phyloP scores from a whole-genome alignment of 2,888 invertebrate species.

The Drosophila formosana region DNA sequence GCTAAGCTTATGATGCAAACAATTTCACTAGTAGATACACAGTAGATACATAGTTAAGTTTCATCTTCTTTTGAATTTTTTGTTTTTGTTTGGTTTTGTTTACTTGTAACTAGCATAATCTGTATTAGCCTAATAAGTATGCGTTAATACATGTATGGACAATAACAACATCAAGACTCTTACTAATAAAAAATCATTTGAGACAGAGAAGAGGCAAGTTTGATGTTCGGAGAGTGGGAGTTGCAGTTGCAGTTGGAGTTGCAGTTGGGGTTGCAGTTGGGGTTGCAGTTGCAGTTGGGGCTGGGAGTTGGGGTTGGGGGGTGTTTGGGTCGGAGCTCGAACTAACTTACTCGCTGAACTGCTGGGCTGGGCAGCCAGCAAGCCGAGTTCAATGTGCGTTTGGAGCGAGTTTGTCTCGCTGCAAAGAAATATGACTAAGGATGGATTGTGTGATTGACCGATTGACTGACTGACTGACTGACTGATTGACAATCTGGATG shows the following conservation, averaged over 20 bases:
- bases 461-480: constrained; percentile 16
- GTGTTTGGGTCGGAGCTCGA: constrained; percentile 35
- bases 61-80: background rate
- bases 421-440: constrained; percentile 1
- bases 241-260: background rate
- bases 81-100: constrained; percentile 1
- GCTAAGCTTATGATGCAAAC: constrained; percentile 40
- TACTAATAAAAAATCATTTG: constrained; percentile 7
- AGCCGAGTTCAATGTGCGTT: constrained; percentile 60
- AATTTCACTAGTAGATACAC: constrained; percentile 18
- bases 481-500: background rate
- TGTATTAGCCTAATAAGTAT: constrained; percentile 3
- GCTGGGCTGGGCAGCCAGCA: constrained; percentile 75
- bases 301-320: background rate
- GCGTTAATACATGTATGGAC: background rate
- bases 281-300: background rate
- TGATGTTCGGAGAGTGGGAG: background rate
- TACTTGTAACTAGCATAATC: constrained; percentile 2
- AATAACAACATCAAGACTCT: constrained; percentile 66
- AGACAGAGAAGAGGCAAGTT: background rate
- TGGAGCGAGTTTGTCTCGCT: constrained; percentile 8
- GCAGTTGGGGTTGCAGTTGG: background rate
- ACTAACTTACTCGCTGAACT: constrained; percentile 61
- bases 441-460: constrained; percentile 8
- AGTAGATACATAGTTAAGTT: constrained; percentile 4